These are phyloP conservation scores for Leptinotarsa defecta DNA, from an alignment of 1,140 invertebrate species.

Conservation along the genomic window DNA sequence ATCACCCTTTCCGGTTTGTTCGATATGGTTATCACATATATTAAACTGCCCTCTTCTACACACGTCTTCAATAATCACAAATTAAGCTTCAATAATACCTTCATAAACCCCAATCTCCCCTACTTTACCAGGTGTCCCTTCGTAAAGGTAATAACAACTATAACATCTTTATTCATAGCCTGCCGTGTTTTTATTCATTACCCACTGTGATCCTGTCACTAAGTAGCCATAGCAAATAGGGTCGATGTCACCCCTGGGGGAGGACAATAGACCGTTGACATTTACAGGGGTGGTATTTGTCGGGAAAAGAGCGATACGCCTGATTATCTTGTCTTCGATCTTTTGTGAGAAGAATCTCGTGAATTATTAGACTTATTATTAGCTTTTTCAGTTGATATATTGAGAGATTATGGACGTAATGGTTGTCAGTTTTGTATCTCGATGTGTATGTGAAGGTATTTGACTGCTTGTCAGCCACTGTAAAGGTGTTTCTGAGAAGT, in stretches of 20 bases:
- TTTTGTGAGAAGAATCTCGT: slow-evolving; percentile 20
- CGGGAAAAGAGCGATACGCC: slow-evolving; percentile 20
- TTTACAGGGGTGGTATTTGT: slow-evolving; percentile 24
- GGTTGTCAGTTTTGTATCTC: slow-evolving; percentile 21
- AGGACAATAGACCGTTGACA: slow-evolving; percentile 25
- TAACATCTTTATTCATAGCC: slow-evolving; percentile 20
- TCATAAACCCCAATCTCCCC: neutral
- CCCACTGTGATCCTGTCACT: slow-evolving; percentile 29
- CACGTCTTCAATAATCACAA: too few species aligned
- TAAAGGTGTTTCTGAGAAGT: too few species aligned
- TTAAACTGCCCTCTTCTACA: too few species aligned
- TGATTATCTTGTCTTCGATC: slow-evolving; percentile 26
- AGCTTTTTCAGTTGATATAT: slow-evolving; percentile 13
- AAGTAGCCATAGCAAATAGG: slow-evolving; percentile 32
- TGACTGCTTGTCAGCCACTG: neutral
- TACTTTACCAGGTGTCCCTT: slow-evolving; percentile 20
- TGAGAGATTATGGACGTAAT: slow-evolving; percentile 8
- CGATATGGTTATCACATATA: too few species aligned
- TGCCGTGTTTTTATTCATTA: slow-evolving; percentile 31
- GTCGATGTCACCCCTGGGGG: slow-evolving; percentile 26
- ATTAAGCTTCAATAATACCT: too few species aligned
- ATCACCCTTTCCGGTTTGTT: neutral
- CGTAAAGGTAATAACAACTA: slow-evolving; percentile 5
- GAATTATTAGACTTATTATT: slow-evolving; percentile 25
- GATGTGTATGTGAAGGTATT: neutral